Evolutionary conservation across 2,113 vertebrate species (phyloP).

Genomic region (Anoplopoma fimbria): DNA sequence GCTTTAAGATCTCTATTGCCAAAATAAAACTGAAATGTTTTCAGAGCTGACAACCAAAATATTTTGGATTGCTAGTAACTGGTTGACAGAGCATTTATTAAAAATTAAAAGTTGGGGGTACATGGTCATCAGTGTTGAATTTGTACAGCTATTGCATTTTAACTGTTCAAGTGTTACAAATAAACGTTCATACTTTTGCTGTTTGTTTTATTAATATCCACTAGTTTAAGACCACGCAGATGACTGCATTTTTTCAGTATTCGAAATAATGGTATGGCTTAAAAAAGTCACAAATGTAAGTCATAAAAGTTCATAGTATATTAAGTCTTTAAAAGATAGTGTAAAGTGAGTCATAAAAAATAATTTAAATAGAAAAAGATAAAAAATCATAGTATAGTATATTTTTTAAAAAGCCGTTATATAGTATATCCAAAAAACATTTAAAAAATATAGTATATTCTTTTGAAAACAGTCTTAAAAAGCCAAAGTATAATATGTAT

Average conservation of each 20-base stretch:
- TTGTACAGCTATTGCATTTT: constrained; percentile 18
- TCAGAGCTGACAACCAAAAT: not conserved
- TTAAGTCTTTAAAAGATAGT: not conserved
- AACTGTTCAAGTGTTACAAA: constrained; percentile 32
- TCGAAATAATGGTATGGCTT: not conserved
- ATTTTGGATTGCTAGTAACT: not conserved
- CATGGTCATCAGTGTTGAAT: constrained; percentile 6
- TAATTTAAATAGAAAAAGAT: too few relatives aligned
- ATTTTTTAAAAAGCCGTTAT: too few relatives aligned
- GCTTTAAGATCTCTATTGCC: not conserved
- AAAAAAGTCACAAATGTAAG: not conserved
- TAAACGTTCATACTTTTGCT: constrained; percentile 41
- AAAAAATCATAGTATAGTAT: not conserved
- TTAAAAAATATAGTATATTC: too few relatives aligned
- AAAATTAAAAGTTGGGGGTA: not conserved
- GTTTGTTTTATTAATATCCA: not conserved
- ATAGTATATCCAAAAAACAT: too few relatives aligned
- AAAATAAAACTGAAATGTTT: not conserved
- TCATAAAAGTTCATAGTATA: not conserved
- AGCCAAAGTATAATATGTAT: too few relatives aligned
- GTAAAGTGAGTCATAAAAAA: not conserved
- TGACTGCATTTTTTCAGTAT: not conserved
- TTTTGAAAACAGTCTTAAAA: not conserved
- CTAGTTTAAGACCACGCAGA: not conserved
- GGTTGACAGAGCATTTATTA: not conserved